A percentile compares a stretch with the other conserved stretches of the same genome.
Evolutionary conservation across 2,797 vertebrate species (phyloP).

Genomic region (Cheirogaleus major): DNA sequence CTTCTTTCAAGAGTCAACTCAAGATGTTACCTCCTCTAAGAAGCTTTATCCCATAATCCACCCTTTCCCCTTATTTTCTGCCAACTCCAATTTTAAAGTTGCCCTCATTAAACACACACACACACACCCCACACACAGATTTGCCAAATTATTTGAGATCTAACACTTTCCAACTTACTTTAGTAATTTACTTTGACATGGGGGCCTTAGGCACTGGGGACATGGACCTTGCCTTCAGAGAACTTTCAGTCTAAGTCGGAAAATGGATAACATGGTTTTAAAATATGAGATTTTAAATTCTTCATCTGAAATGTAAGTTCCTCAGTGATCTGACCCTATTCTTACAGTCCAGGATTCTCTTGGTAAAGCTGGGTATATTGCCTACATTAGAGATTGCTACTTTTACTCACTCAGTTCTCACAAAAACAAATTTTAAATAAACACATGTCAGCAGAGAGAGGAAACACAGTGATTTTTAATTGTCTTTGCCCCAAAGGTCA

Average conservation of each 20-base stretch:
- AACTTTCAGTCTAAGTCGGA: neutral
- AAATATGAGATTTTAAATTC: neutral
- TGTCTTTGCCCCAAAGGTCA: neutral
- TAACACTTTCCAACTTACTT: neutral
- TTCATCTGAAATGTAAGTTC: neutral
- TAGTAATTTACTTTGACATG: neutral
- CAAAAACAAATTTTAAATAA: neutral
- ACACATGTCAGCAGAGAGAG: neutral
- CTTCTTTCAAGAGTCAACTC: neutral
- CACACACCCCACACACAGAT: too few species aligned
- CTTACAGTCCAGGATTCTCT: neutral
- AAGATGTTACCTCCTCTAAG: neutral
- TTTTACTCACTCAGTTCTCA: neutral
- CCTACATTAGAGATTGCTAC: neutral
- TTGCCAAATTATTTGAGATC: neutral
- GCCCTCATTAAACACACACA: neutral
- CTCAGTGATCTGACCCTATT: neutral
- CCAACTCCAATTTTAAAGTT: neutral
- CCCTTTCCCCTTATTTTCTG: neutral
- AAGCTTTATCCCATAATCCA: neutral
- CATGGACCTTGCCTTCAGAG: neutral
- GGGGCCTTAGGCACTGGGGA: neutral
- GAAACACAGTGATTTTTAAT: neutral
- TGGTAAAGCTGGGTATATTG: neutral
- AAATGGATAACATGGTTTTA: neutral